Percentiles rank a stretch among this genome's conserved stretches.
Evolutionary conservation across 2,113 vertebrate genomes (phyloP).

Genomic region (Connochaetes taurinus): DNA sequence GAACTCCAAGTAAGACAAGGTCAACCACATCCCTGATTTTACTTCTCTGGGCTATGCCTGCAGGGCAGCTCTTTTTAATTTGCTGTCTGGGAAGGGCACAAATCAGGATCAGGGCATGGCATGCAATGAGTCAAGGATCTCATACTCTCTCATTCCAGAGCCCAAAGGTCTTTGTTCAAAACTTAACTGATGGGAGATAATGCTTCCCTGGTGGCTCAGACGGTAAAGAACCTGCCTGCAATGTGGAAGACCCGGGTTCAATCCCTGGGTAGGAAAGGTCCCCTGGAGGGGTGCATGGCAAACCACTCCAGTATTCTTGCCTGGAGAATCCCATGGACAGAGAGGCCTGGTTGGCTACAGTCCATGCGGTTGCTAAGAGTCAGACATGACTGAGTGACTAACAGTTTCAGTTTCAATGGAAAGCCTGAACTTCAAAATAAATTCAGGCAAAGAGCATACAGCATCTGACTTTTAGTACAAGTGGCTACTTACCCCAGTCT

Average conservation of each 20-base stretch:
- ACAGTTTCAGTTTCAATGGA: neutral
- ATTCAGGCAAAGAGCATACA: neutral
- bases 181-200: neutral
- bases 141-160: neutral
- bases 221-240: neutral
- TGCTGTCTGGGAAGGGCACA: neutral
- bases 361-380: neutral
- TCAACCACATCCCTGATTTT: neutral
- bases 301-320: neutral
- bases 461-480: constrained; percentile 17
- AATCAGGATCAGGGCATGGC: neutral
- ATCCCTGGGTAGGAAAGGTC: neutral
- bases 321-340: neutral
- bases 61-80: neutral
- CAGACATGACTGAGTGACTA: neutral
- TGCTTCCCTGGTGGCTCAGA: neutral
- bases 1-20: neutral
- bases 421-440: neutral
- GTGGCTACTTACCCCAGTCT: constrained; percentile 82
- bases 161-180: neutral
- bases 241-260: neutral
- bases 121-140: neutral
- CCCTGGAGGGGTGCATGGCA: neutral
- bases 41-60: neutral
- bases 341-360: neutral